Conservation (phyloP, 2,113 vertebrate species). For the Elaphurus davidianus region DNA sequence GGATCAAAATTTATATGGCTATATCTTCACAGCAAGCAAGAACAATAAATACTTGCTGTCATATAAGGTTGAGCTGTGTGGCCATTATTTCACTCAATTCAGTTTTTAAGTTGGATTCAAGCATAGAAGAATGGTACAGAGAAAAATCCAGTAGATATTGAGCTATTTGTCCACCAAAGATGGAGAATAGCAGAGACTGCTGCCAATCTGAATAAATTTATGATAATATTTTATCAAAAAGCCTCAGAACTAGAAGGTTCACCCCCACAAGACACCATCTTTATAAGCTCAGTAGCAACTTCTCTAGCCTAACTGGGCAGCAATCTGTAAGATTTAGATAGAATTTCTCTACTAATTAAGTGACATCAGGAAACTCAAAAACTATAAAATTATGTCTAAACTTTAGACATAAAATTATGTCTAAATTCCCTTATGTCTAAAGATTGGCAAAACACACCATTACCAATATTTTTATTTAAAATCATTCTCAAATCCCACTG, state of each 20-base stretch:
- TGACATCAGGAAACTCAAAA: neutral
- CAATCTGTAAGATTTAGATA: neutral
- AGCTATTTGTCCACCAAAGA: neutral
- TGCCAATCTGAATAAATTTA: neutral
- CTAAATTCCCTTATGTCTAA: neutral
- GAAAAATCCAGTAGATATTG: neutral
- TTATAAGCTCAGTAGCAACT: neutral
- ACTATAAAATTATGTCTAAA: neutral
- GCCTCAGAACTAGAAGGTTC: neutral
- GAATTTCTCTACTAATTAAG: neutral
- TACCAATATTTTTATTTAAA: neutral
- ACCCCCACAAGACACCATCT: neutral
- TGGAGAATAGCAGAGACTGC: neutral
- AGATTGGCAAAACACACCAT: neutral
- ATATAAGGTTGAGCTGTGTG: neutral
- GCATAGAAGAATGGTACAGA: neutral
- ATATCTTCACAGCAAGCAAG: neutral
- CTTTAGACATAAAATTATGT: neutral
- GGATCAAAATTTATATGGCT: neutral
- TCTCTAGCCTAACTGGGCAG: neutral
- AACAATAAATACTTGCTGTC: neutral
- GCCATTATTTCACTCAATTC: neutral
- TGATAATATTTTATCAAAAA: neutral
- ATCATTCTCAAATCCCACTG: conserved; percentile 7
- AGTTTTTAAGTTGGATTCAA: neutral